These are phyloP conservation scores for Ia io DNA, from an alignment of 2,113 vertebrate species.

Conservation along the genomic window DNA sequence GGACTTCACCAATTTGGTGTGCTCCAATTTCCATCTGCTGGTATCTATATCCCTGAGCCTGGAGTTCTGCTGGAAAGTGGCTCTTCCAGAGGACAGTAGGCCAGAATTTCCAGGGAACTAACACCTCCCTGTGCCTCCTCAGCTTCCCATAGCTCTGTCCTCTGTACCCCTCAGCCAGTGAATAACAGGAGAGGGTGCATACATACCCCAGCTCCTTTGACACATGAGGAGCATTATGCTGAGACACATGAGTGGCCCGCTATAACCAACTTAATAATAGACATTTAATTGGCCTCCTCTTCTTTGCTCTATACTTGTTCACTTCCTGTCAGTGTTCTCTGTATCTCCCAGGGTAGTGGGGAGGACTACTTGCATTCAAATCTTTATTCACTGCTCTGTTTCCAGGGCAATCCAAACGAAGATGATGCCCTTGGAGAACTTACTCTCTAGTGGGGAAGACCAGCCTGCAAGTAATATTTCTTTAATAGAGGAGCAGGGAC, in stretches of 20 bases:
- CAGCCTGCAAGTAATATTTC: neutral
- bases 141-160: neutral
- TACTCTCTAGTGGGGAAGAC: neutral
- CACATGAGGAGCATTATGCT: neutral
- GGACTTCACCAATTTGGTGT: neutral
- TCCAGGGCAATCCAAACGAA: slow-evolving; percentile 1
- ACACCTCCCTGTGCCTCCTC: neutral
- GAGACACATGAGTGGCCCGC: neutral
- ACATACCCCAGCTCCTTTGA: neutral
- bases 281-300: neutral
- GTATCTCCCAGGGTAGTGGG: neutral
- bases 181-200: neutral
- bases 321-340: neutral
- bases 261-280: neutral
- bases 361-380: neutral
- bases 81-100: neutral
- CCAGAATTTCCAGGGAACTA: neutral
- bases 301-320: neutral
- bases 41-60: neutral
- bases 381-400: neutral
- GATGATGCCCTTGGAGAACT: neutral
- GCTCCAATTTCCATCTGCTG: neutral
- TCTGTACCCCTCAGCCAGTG: neutral
- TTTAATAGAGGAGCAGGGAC: neutral
- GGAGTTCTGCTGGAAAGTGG: neutral